Conservation (phyloP, 2,797 vertebrate genomes). For the Pseudochromis fuscus region DNA sequence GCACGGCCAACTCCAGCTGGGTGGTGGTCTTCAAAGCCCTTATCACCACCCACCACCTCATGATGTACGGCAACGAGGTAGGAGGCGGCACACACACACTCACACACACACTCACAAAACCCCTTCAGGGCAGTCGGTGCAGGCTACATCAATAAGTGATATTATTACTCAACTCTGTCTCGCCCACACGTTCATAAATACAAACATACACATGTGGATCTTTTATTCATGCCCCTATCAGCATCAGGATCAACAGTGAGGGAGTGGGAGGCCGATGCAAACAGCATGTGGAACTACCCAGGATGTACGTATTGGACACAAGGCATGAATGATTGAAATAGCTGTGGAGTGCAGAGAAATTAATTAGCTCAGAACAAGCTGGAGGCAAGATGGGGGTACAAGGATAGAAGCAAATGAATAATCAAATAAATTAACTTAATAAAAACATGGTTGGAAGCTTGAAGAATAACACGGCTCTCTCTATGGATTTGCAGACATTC, state of each 20-base stretch:
- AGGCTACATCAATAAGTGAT: slow-evolving; percentile 36
- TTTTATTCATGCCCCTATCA: slow-evolving; percentile 44
- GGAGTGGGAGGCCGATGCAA: slow-evolving; percentile 3
- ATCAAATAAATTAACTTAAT: slow-evolving; percentile 60
- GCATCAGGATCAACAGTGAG: slow-evolving; percentile 11
- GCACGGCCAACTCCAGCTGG: slow-evolving; percentile 93
- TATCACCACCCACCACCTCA: slow-evolving; percentile 95
- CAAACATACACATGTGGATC: slow-evolving; percentile 33
- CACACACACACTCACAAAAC: slow-evolving; percentile 1
- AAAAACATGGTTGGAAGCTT: slow-evolving; percentile 46
- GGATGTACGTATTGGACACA: slow-evolving; percentile 27
- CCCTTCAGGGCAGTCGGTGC: slow-evolving; percentile 8
- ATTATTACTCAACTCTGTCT: slow-evolving; percentile 44
- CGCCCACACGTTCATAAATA: slow-evolving; percentile 38
- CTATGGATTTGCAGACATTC: slow-evolving; percentile 29
- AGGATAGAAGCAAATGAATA: slow-evolving; percentile 63
- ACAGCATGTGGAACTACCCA: background rate
- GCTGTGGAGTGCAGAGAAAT: slow-evolving; percentile 47
- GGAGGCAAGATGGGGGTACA: slow-evolving; percentile 49
- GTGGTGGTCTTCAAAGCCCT: slow-evolving; percentile 98
- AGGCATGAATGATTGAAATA: slow-evolving; percentile 56
- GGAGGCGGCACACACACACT: slow-evolving; percentile 52
- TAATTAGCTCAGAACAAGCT: slow-evolving; percentile 62
- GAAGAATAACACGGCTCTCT: slow-evolving; percentile 17
- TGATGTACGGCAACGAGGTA: slow-evolving; percentile 97